These are phyloP conservation scores for Scaptodrosophila lebanonensis DNA, from an alignment of 1,140 invertebrate genomes.

Conservation along the genomic window DNA sequence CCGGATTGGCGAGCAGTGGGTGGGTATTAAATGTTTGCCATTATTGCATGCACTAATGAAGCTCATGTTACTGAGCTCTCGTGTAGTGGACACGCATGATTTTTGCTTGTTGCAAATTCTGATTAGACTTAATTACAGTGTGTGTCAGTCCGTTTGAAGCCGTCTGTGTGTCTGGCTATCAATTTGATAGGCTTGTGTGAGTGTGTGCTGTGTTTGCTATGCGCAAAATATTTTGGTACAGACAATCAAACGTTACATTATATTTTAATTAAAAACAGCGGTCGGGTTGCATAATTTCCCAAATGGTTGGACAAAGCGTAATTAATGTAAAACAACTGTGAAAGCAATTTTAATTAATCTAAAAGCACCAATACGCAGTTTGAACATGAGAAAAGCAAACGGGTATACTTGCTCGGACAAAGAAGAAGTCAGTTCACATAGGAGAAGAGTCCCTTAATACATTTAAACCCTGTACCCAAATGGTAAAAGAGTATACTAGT, in stretches of 20 bases:
- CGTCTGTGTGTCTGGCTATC: conserved; percentile 40
- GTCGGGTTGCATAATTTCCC: conserved; percentile 70
- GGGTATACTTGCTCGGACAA: too few species aligned
- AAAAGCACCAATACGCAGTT: conserved; percentile 57
- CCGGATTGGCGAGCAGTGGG: too few species aligned
- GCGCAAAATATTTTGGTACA: conserved; percentile 6
- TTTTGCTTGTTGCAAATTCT: conserved; percentile 74
- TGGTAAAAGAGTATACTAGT: too few species aligned
- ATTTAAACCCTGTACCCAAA: too few species aligned
- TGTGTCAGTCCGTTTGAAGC: conserved; percentile 27
- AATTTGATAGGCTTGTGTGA: conserved; percentile 56
- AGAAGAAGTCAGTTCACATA: too few species aligned
- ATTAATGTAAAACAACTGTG: conserved; percentile 63
- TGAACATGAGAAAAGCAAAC: conserved; percentile 6
- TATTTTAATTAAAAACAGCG: conserved; percentile 72
- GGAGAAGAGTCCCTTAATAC: too few species aligned
- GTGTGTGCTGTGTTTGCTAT: background rate
- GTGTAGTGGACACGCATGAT: conserved; percentile 62
- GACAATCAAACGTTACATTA: conserved; percentile 65
- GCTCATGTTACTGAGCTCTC: conserved; percentile 61
- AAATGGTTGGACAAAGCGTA: conserved; percentile 67
- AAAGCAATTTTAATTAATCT: conserved; percentile 68
- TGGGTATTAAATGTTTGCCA: conserved; percentile 73
- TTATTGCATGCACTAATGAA: conserved; percentile 76
- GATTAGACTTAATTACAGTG: conserved; percentile 75